Evolutionary conservation across 2,888 invertebrate species (phyloP), one percentile per base, ranked within the genome.

Genomic region (Synergus laeviventris): DNA sequence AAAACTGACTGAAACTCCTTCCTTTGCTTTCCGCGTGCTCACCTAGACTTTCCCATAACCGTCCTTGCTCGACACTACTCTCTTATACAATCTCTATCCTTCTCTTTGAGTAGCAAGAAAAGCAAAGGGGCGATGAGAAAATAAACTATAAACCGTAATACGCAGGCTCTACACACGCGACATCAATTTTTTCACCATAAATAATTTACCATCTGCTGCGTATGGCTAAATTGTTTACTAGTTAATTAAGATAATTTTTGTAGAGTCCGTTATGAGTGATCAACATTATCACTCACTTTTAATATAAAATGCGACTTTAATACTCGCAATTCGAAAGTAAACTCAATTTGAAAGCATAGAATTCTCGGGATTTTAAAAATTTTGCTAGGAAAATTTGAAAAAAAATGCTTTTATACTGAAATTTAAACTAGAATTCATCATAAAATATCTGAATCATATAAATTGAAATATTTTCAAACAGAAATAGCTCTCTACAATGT

Each of bases 1-100:
- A 82, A 85, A 86, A 86, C 83, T 82, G 79, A 78, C 81, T 81
- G 75, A 83, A 86, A 87, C 84, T 86, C 80, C 76, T 77, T 74
- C 66, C 75, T 66, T 76, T 59, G 56, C 77, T 76, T 54, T 73
- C 74, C 75, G 42, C 59, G n/a, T 38, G 49, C 39, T 56, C 18
- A 56, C 21, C 56, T 59, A 59, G 14, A 12, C 56, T 70, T 45
- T n/a, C 45, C 61, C 82, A 76, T 73, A 62, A 66, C 74, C 11
- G 16, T 64, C 14, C 70, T 31, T 45, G 70, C 39, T 74, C 60
- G 64, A 38, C 73, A 54, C 74, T 49, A 64, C 56, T 70, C 56
- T 60, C 59, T 39, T 1, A 11, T 21, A 21, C 12, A 21, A 18
- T 59, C 36, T 73, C 74, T 38, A 24, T 38, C 21, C 49, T 39